Conservation (phyloP, 1,140 invertebrate species). For the Ruditapes philippinarum region DNA sequence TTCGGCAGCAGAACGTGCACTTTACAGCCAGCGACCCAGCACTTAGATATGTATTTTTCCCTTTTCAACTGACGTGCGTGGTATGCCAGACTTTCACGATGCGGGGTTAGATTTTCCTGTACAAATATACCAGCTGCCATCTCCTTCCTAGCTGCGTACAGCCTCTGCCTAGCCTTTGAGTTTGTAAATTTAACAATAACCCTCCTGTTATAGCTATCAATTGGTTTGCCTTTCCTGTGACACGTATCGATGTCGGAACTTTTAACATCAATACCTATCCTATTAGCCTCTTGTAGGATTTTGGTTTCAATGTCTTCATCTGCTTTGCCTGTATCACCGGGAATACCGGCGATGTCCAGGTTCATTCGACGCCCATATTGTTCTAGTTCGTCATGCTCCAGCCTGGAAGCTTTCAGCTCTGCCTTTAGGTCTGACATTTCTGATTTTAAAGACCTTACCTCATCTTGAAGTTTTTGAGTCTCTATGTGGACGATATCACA, state of each 20-base stretch:
- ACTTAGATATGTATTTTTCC: not conserved
- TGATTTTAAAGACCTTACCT: not conserved
- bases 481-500: not conserved
- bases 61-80: not conserved
- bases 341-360: not conserved
- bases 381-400: not conserved
- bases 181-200: slow-evolving; percentile 19
- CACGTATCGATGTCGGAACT: not conserved
- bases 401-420: not conserved
- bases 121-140: not conserved
- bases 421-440: not conserved
- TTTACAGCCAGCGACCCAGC: too few relatives aligned
- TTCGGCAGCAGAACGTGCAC: too few relatives aligned
- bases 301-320: slow-evolving; percentile 1
- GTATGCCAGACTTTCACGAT: not conserved
- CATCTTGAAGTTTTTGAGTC: not conserved
- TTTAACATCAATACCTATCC: too few relatives aligned
- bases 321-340: not conserved
- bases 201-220: not conserved
- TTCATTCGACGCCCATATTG: not conserved
- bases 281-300: not conserved
- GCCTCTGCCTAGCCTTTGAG: not conserved
- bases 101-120: slow-evolving; percentile 4
- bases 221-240: slow-evolving; percentile 4
- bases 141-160: not conserved